phyloP scores from a whole-genome alignment of 2,113 vertebrate genomes.

The Hippocampus guttulatus region DNA sequence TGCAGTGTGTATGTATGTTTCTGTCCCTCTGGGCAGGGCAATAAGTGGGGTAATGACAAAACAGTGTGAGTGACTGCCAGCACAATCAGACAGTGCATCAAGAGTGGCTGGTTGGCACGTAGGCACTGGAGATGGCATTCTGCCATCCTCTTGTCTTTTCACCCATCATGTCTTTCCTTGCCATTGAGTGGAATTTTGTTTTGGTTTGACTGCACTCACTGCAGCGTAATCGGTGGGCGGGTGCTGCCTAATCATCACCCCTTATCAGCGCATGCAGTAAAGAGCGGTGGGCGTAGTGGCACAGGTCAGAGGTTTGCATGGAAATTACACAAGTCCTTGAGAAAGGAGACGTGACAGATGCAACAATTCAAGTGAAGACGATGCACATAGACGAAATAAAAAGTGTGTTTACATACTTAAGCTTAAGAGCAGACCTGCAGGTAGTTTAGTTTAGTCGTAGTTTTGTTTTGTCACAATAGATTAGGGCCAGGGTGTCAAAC shows the following conservation, averaged over 20 bases:
- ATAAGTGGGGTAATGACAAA: constrained; percentile 30
- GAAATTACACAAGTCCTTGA: constrained; percentile 30
- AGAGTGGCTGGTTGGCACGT: constrained; percentile 58
- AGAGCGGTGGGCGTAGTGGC: constrained; percentile 14
- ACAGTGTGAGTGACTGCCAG: constrained; percentile 13
- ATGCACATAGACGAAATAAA: constrained; percentile 1
- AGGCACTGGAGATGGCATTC: constrained; percentile 44
- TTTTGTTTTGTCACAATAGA: neutral
- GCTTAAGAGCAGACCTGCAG: neutral
- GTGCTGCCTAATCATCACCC: constrained; percentile 53
- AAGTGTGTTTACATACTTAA: neutral
- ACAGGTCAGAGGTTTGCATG: constrained; percentile 22
- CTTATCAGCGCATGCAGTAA: constrained; percentile 43
- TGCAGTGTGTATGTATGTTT: constrained; percentile 19
- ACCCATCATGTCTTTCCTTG: constrained; percentile 31
- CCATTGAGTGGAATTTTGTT: constrained; percentile 53
- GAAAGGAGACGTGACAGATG: constrained; percentile 51
- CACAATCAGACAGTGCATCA: constrained; percentile 30
- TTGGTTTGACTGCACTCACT: constrained; percentile 52
- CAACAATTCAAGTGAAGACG: constrained; percentile 30
- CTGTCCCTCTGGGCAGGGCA: constrained; percentile 9
- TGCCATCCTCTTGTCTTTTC: constrained; percentile 49
- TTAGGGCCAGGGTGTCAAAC: too few relatives aligned
- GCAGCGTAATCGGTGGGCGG: constrained; percentile 41
- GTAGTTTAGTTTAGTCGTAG: neutral